phyloP scores from a whole-genome alignment of 2,113 vertebrate species.

The Perca fluviatilis region DNA sequence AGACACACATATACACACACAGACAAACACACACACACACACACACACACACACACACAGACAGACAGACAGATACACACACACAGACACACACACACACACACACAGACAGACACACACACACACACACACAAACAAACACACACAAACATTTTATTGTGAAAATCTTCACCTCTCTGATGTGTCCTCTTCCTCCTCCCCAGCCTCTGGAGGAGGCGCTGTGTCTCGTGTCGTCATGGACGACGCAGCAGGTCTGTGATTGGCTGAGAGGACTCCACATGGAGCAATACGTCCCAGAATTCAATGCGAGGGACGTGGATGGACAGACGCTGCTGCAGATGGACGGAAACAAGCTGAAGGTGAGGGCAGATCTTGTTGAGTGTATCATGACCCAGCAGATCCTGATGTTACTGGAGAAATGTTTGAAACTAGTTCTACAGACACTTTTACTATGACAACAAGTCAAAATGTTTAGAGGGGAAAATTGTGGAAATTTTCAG shows the following conservation, averaged over 20 bases:
- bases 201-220: constrained; percentile 89
- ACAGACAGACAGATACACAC: neutral
- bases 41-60: too few relatives aligned
- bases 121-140: too few relatives aligned
- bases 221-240: constrained; percentile 85
- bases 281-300: constrained; percentile 88
- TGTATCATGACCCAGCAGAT: too few relatives aligned
- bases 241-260: constrained; percentile 90
- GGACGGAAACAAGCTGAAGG: constrained; percentile 91
- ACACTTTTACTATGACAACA: too few relatives aligned
- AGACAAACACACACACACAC: too few relatives aligned
- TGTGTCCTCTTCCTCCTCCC: neutral
- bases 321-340: constrained; percentile 89
- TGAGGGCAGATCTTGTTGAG: constrained; percentile 67
- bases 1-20: too few relatives aligned
- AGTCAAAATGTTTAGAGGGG: too few relatives aligned
- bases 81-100: constrained; percentile 8
- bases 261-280: constrained; percentile 90
- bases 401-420: too few relatives aligned
- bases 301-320: constrained; percentile 85
- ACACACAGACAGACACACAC: neutral
- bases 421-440: too few relatives aligned
- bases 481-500: too few relatives aligned
- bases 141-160: too few relatives aligned
- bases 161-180: neutral